Percentiles rank a stretch among this genome's conserved stretches.
phyloP scores from a whole-genome alignment of 2,797 vertebrate species.

The Staurois parvus region DNA sequence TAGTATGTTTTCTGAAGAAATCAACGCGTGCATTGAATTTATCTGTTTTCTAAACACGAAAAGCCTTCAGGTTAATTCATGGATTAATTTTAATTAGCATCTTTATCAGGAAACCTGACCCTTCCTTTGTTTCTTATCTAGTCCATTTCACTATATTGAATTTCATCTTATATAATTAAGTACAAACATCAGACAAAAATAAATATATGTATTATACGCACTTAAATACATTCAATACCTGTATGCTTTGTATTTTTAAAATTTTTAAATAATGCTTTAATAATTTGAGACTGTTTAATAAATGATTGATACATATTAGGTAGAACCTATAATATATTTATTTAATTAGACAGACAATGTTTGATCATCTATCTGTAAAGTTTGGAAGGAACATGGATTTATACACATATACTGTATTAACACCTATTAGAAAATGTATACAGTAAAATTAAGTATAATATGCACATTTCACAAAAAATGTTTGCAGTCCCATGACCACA shows the following conservation, averaged over 20 bases:
- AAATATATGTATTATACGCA: neutral
- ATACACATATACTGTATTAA: neutral
- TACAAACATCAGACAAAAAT: neutral
- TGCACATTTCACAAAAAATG: neutral
- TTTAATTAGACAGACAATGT: no score
- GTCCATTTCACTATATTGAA: neutral
- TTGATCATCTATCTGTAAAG: no score
- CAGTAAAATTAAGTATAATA: neutral
- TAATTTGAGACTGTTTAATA: no score
- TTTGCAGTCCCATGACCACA: neutral
- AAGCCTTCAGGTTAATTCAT: slow-evolving; percentile 64
- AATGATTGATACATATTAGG: no score
- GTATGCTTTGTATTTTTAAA: no score
- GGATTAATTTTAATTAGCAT: slow-evolving; percentile 65
- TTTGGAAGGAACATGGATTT: neutral
- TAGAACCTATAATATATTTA: no score
- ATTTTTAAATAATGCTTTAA: no score
- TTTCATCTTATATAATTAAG: slow-evolving; percentile 40
- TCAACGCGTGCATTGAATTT: slow-evolving; percentile 69
- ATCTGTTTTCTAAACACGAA: slow-evolving; percentile 75
- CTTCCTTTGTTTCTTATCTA: slow-evolving; percentile 33
- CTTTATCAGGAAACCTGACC: slow-evolving; percentile 61
- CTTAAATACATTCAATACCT: no score
- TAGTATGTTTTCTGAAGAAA: slow-evolving; percentile 71
- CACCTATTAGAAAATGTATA: neutral